phyloP scores from a whole-genome alignment of 2,888 invertebrate species.

The Ophraella communa region DNA sequence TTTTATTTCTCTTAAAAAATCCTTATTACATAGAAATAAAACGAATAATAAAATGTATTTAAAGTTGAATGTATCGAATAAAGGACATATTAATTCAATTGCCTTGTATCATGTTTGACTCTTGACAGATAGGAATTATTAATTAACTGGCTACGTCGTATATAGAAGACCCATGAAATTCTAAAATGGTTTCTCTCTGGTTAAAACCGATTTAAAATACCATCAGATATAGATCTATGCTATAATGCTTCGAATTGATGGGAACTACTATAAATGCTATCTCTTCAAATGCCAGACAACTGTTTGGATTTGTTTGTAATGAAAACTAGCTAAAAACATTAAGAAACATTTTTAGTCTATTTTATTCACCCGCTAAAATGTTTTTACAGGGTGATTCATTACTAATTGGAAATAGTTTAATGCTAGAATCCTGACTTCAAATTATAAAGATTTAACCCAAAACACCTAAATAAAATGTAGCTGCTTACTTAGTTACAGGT shows the following conservation, averaged over 20 bases:
- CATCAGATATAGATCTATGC: conserved; percentile 19
- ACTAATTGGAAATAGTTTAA: too few species aligned
- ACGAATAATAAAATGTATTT: neutral
- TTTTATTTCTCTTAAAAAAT: neutral
- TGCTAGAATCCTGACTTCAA: too few species aligned
- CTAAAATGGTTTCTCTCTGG: conserved; percentile 7
- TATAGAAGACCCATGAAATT: conserved; percentile 17
- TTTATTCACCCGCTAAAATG: too few species aligned
- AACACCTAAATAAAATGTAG: too few species aligned
- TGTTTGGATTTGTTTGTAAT: conserved; percentile 1
- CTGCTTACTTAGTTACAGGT: too few species aligned
- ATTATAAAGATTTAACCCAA: too few species aligned
- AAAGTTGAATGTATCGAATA: neutral
- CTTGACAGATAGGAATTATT: conserved; percentile 23
- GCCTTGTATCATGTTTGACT: conserved; percentile 4
- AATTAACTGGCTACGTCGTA: conserved; percentile 8
- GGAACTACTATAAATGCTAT: conserved; percentile 18
- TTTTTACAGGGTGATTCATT: too few species aligned
- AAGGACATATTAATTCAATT: conserved; percentile 15
- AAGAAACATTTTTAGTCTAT: too few species aligned
- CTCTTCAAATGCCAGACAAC: conserved; percentile 8
- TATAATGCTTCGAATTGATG: conserved; percentile 15
- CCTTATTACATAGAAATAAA: neutral
- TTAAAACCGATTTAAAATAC: conserved; percentile 16
- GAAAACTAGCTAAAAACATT: too few species aligned